Conservation (phyloP, 2,888 invertebrate species). For the Philaethria dido region DNA sequence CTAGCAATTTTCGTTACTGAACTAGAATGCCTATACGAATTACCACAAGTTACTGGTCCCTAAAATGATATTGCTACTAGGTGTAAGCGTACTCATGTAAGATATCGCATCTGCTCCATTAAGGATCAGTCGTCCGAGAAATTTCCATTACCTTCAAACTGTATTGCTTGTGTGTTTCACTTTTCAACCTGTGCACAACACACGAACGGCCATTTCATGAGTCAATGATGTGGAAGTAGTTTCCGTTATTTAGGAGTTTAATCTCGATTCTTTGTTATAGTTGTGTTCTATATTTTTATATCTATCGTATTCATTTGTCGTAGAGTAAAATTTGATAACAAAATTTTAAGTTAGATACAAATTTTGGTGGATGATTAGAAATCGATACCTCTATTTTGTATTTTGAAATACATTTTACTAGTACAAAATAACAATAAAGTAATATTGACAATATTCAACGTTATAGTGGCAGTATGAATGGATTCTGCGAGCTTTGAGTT, state of each 20-base stretch:
- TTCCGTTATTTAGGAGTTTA: slow-evolving; percentile 16
- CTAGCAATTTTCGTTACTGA: background rate
- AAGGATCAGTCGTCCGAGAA: slow-evolving; percentile 43
- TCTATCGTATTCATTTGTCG: background rate
- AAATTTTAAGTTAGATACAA: background rate
- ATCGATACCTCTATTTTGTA: too few relatives aligned
- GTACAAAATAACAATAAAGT: too few relatives aligned
- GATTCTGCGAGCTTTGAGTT: too few relatives aligned
- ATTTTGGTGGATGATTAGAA: background rate
- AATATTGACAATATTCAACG: too few relatives aligned
- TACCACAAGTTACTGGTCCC: slow-evolving; percentile 12
- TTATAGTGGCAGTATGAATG: too few relatives aligned
- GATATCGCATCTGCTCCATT: slow-evolving; percentile 44
- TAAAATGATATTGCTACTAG: slow-evolving; percentile 26
- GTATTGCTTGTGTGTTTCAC: slow-evolving; percentile 40
- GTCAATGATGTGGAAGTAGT: slow-evolving; percentile 1
- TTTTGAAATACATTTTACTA: too few relatives aligned
- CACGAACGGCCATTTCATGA: slow-evolving; percentile 16
- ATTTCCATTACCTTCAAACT: slow-evolving; percentile 43
- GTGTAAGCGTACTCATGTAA: slow-evolving; percentile 41
- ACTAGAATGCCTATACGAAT: slow-evolving; percentile 1
- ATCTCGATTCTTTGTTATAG: slow-evolving; percentile 9
- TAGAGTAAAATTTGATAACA: background rate
- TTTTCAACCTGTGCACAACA: slow-evolving; percentile 24
- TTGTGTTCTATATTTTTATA: background rate